Evolutionary conservation across 2,113 vertebrate genomes (phyloP), one percentile per base, ranked within the genome.

Genomic region (Neoarius graeffei): DNA sequence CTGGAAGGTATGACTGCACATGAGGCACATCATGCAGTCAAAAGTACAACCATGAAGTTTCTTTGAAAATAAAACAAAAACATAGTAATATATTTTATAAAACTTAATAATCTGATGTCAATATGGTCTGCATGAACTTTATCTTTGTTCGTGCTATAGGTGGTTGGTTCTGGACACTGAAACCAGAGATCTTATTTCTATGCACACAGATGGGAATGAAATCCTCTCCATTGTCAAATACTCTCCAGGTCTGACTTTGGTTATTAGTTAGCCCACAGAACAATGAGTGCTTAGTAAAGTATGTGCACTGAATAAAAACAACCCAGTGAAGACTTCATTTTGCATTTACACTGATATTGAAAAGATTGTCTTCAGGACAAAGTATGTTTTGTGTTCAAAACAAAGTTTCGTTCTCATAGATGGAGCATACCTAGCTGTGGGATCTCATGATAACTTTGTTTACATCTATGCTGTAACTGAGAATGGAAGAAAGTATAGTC

Each of bases 391-490:
- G 11, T 66, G 25, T 56, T 73, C 1, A 74, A 27, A 71, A 88
- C 83, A 25, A n/a, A 48, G 30, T 60, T 2, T 88, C 19, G 71
- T 79, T 91, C 56, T 74, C 60, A 71, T 64, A 97, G 95, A 96
- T 77, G 95, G 96, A 5, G 94, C 94, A 81, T 95, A 95, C 91
- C 92, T 97, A 91, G 96, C 96, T 0, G 93, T 97, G 3, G 94
- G 93, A 15, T 98, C 97, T 88, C 96, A 98, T 71, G 97, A 98
- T 92, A 98, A 98, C 95, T 96, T 97, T 93, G 95, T 97, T 94
- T 98, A 98, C 95, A 94, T 98, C 92, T 97, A 98, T 76, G 93
- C 94, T 10, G 96, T 96, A 85, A 94, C 93, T 0, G 96, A 97
- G 80, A 94, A 92, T 1, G 96, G 96, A 71, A 92, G 93, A n/a